Conservation (phyloP, 2,888 invertebrate genomes). For the Apomyelois bistriatella region DNA sequence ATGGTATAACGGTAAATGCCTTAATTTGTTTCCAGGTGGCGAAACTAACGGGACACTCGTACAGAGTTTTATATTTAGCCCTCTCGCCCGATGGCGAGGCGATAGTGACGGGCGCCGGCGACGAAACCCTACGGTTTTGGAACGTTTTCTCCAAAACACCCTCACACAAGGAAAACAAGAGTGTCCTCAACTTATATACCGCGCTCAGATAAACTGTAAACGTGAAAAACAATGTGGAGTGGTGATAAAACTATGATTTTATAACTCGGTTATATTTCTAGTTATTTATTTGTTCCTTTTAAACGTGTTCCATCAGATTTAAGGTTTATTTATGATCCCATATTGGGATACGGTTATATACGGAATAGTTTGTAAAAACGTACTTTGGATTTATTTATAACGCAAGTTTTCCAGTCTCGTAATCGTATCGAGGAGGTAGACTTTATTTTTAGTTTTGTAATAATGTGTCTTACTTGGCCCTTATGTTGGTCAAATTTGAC, state of each 20-base stretch:
- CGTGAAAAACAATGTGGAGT: not conserved
- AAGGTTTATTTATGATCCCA: conserved; percentile 9
- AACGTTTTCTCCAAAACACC: conserved; percentile 99
- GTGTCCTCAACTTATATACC: conserved; percentile 94
- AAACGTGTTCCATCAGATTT: not conserved
- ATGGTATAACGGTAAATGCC: not conserved
- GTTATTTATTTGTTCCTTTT: conserved; percentile 11
- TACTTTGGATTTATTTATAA: not conserved
- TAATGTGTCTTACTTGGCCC: not conserved
- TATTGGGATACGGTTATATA: conserved; percentile 2
- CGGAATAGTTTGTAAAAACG: not conserved
- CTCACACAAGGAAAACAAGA: conserved; percentile 95
- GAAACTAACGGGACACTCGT: conserved; percentile 97
- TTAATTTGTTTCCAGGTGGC: conserved; percentile 85
- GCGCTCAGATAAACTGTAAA: conserved; percentile 77
- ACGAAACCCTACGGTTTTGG: conserved; percentile 99
- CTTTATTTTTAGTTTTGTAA: not conserved
- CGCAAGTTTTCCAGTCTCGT: not conserved
- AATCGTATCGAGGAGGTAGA: not conserved
- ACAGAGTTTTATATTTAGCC: conserved; percentile 96
- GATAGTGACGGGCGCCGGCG: conserved; percentile 99
- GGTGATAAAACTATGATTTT: not conserved
- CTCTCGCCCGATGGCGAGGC: conserved; percentile 99
- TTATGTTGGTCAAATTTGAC: not conserved
- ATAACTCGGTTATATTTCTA: not conserved